phyloP scores from a whole-genome alignment of 2,888 invertebrate genomes.

The Chrysotoxum bicinctum region DNA sequence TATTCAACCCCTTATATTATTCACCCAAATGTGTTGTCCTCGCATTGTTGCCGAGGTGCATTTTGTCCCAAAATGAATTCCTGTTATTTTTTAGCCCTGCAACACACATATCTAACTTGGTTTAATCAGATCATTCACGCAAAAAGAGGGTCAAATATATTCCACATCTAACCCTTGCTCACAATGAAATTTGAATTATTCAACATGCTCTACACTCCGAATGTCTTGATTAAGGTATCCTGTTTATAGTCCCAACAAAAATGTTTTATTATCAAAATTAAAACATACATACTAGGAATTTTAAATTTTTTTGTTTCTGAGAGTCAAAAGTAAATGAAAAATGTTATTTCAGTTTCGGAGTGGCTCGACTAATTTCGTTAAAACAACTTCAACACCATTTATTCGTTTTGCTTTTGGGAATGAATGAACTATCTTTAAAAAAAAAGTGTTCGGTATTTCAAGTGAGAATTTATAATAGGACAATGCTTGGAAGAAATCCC shows the following conservation, averaged over 20 bases:
- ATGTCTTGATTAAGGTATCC: not conserved
- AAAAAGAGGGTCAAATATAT: not conserved
- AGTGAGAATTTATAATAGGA: too few species aligned
- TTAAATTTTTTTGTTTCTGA: too few species aligned
- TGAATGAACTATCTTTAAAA: too few species aligned
- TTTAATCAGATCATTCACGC: constrained; percentile 12
- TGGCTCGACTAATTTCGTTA: too few species aligned
- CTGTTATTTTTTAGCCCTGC: not conserved
- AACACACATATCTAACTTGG: not conserved
- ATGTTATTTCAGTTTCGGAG: too few species aligned
- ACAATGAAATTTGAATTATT: constrained; percentile 31
- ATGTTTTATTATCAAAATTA: too few species aligned
- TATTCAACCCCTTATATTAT: not conserved
- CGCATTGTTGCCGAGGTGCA: not conserved
- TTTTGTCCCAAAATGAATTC: not conserved
- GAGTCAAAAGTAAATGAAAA: too few species aligned
- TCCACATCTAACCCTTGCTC: not conserved
- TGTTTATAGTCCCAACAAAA: not conserved
- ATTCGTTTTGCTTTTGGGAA: too few species aligned
- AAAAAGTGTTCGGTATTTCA: too few species aligned
- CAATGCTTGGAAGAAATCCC: too few species aligned
- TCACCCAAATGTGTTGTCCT: not conserved
- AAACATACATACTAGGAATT: too few species aligned
- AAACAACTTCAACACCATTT: too few species aligned
- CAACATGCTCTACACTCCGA: not conserved